A percentile compares a stretch with the other conserved stretches of the same genome.
Conservation (phyloP, 53 echinoderm and acorn worm genomes). For the Echinometra lucunter region DNA sequence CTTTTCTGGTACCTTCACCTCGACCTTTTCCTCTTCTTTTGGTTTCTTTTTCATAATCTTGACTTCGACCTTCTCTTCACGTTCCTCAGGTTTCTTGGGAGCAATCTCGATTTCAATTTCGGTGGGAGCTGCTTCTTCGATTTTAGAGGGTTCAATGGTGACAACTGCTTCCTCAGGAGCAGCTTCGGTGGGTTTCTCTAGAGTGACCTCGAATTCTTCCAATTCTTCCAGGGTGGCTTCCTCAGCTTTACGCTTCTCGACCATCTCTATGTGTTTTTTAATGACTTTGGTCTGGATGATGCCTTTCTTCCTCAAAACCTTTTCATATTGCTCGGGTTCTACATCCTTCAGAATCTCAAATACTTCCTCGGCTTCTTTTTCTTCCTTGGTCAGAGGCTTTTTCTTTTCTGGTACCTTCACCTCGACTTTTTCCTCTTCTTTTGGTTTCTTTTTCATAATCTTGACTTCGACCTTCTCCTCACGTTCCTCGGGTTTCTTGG, state of each 20-base stretch:
- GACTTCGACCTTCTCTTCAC: background rate
- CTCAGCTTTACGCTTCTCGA: slow-evolving; percentile 68
- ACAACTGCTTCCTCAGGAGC: background rate
- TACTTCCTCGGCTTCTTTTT: slow-evolving; percentile 2
- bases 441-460: slow-evolving; percentile 66
- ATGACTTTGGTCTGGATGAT: background rate
- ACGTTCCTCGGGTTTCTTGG: background rate
- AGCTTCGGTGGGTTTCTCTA: background rate
- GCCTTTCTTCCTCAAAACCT: slow-evolving; percentile 63
- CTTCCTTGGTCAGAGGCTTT: background rate
- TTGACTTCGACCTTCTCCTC: slow-evolving; percentile 65
- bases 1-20: background rate
- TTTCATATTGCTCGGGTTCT: slow-evolving; percentile 73
- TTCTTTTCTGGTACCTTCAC: background rate
- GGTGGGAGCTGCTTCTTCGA: too few relatives aligned
- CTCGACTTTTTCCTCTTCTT: slow-evolving; percentile 67
- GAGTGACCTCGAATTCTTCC: background rate
- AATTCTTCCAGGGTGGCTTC: slow-evolving; percentile 40
- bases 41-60: background rate
- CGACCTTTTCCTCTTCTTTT: background rate
- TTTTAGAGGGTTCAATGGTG: too few relatives aligned
- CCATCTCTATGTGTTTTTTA: slow-evolving; percentile 71
- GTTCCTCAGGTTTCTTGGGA: slow-evolving; percentile 10
- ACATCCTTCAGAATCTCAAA: background rate
- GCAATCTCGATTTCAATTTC: background rate